A percentile compares a stretch with the other conserved stretches of the same genome.
Evolutionary conservation across 2,113 vertebrate genomes (phyloP).

Genomic region (Notothenia rossii): DNA sequence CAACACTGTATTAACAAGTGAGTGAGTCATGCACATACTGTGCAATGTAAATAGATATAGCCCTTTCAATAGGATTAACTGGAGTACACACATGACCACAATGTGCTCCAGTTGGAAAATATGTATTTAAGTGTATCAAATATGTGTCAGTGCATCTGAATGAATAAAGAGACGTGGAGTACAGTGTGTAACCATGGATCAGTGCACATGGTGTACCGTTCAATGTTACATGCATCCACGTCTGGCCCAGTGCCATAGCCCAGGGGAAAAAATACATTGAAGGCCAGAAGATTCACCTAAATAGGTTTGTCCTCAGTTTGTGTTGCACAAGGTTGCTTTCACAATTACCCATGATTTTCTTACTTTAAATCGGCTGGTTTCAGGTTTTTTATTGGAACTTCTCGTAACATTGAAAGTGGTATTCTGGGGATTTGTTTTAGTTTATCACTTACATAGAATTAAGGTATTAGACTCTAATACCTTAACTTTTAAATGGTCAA

Average conservation of each 20-base stretch:
- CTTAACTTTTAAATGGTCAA: background rate
- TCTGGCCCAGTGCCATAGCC: slow-evolving; percentile 13
- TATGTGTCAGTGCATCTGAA: slow-evolving; percentile 39
- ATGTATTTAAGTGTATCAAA: slow-evolving; percentile 25
- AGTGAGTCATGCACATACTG: slow-evolving; percentile 41
- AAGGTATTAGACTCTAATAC: too few species aligned
- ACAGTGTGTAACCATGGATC: slow-evolving; percentile 36
- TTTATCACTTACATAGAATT: background rate
- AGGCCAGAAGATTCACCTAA: background rate
- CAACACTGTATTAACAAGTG: slow-evolving; percentile 14
- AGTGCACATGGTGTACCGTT: slow-evolving; percentile 8
- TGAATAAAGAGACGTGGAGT: slow-evolving; percentile 20
- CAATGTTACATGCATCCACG: slow-evolving; percentile 19
- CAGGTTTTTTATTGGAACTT: background rate
- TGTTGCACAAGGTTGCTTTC: background rate
- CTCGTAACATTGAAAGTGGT: background rate
- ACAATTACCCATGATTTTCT: background rate
- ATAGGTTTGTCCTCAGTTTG: background rate
- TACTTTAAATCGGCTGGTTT: background rate
- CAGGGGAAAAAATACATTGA: background rate
- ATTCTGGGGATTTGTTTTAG: background rate
- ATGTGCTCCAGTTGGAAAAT: slow-evolving; percentile 13
- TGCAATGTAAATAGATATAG: background rate
- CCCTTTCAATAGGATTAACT: slow-evolving; percentile 29
- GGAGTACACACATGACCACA: slow-evolving; percentile 13